Percentiles rank a stretch among this genome's conserved stretches.
These are phyloP conservation scores for Papilio elwesi DNA, from an alignment of 2,888 invertebrate species.

Conservation along the genomic window DNA sequence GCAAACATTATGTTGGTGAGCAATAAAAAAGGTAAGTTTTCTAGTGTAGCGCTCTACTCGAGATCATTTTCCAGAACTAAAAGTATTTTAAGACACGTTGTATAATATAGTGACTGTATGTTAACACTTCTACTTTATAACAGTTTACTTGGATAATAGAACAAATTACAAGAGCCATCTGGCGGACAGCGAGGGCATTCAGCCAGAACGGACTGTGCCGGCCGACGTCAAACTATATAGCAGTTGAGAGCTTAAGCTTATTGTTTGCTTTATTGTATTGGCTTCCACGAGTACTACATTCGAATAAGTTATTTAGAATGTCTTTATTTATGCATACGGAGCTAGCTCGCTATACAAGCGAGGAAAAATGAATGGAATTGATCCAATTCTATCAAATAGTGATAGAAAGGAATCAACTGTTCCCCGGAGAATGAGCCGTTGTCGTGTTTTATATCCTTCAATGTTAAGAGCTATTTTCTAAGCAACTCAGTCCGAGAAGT, in stretches of 20 bases:
- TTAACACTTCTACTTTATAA: constrained; percentile 19
- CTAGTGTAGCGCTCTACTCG: constrained; percentile 1
- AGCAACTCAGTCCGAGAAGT: constrained; percentile 26
- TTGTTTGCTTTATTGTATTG: constrained; percentile 48
- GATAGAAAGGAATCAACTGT: constrained; percentile 37
- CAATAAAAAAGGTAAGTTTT: constrained; percentile 35
- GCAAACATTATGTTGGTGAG: constrained; percentile 32
- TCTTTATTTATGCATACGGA: constrained; percentile 33
- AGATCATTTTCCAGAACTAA: constrained; percentile 23
- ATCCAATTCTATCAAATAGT: constrained; percentile 38
- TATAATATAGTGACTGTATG: not conserved
- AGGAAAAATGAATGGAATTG: constrained; percentile 32
- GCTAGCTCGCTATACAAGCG: constrained; percentile 22
- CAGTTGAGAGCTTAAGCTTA: constrained; percentile 47
- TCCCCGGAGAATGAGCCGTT: constrained; percentile 33
- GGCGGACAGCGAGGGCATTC: constrained; percentile 34
- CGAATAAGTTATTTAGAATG: constrained; percentile 42
- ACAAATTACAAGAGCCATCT: constrained; percentile 39
- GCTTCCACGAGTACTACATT: constrained; percentile 38
- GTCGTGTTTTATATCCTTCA: constrained; percentile 33
- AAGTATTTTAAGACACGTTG: constrained; percentile 1
- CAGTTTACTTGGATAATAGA: constrained; percentile 20
- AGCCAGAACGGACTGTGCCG: constrained; percentile 31
- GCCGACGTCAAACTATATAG: constrained; percentile 27
- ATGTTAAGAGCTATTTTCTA: constrained; percentile 29